Evolutionary conservation across 2,888 invertebrate species (phyloP).

Genomic region (Polymixis flavicincta): DNA sequence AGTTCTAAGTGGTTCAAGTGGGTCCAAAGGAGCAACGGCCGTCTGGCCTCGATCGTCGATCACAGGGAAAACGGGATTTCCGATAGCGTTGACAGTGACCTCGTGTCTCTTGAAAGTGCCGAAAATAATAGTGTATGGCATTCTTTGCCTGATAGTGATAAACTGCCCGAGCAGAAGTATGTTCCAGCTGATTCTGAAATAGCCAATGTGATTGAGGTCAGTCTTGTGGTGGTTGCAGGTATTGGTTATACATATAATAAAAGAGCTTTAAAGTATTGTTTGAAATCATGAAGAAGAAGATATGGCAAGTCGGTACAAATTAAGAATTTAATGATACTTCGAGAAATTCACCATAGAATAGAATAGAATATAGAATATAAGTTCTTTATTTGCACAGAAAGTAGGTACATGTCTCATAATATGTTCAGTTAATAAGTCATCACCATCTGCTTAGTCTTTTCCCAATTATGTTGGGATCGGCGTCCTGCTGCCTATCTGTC

Average conservation of each 20-base stretch:
- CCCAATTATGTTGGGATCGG: not conserved
- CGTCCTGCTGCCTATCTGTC: not conserved
- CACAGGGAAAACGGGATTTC: slow-evolving; percentile 1
- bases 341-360: not conserved
- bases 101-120: not conserved
- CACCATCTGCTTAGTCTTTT: no score
- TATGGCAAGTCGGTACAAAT: not conserved
- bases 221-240: not conserved
- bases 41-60: slow-evolving; percentile 6
- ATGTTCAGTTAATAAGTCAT: no score
- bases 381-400: no score
- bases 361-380: no score
- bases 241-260: not conserved
- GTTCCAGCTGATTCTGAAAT: not conserved
- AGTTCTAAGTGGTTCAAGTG: not conserved
- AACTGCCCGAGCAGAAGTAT: not conserved
- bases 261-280: not conserved
- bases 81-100: not conserved
- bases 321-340: not conserved
- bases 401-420: no score
- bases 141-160: not conserved
- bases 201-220: not conserved
- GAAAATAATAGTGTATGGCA: not conserved
- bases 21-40: not conserved
- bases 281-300: not conserved